Conservation (phyloP, 2,888 invertebrate species). For the Coenonympha arcania region DNA sequence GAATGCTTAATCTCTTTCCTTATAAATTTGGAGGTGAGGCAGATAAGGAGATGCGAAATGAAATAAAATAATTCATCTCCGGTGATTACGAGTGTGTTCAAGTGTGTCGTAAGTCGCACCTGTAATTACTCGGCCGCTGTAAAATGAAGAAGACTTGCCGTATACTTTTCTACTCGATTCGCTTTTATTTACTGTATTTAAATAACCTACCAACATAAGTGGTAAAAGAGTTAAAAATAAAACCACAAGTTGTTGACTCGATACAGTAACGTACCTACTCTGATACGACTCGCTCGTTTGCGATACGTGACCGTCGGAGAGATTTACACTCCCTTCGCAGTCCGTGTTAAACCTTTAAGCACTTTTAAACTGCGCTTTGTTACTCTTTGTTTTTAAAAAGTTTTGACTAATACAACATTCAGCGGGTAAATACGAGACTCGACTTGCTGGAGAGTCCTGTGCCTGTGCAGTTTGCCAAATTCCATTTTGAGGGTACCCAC, state of each 20-base stretch:
- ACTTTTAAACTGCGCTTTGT: conserved; percentile 10
- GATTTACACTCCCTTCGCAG: conserved; percentile 6
- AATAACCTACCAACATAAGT: neutral
- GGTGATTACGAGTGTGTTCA: conserved; percentile 13
- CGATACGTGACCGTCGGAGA: conserved; percentile 10
- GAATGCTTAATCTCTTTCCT: neutral
- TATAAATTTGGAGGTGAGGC: conserved; percentile 3
- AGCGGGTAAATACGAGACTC: neutral
- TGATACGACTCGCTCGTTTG: conserved; percentile 6
- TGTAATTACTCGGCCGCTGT: conserved; percentile 10
- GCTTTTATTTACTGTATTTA: neutral
- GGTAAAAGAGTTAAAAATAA: conserved; percentile 4
- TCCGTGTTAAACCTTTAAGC: conserved; percentile 8
- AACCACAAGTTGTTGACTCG: conserved; percentile 1
- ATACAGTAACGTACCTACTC: conserved; percentile 1
- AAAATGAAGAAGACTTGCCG: conserved; percentile 12
- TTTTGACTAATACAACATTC: conserved; percentile 1
- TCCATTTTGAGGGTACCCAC: too few relatives aligned
- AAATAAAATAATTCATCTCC: conserved; percentile 18
- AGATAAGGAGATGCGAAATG: conserved; percentile 10
- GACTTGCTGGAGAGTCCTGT: neutral
- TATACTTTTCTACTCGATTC: neutral
- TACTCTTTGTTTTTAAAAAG: conserved; percentile 6
- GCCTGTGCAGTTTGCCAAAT: too few relatives aligned
- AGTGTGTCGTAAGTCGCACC: conserved; percentile 10